A percentile compares a stretch with the other conserved stretches of the same genome.
These are phyloP conservation scores for Lampris incognitus DNA, from an alignment of 2,113 vertebrate genomes.

Conservation along the genomic window DNA sequence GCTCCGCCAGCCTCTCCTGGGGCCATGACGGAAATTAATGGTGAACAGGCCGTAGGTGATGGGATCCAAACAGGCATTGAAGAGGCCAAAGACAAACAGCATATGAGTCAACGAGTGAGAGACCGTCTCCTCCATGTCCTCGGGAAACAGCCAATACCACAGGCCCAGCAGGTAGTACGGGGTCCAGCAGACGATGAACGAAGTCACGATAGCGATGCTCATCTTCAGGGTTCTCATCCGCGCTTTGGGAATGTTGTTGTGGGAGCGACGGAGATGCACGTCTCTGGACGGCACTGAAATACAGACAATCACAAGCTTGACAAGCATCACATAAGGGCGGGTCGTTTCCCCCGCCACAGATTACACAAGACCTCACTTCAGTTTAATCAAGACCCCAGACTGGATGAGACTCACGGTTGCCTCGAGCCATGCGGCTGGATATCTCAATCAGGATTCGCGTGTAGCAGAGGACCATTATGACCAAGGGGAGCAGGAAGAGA, in stretches of 20 bases:
- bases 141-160: conserved; percentile 87
- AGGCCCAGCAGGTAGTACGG: conserved; percentile 86
- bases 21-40: conserved; percentile 76
- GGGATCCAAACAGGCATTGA: conserved; percentile 83
- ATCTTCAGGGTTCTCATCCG: conserved; percentile 86
- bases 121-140: conserved; percentile 82
- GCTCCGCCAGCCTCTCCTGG: conserved; percentile 65
- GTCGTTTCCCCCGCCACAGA: background rate
- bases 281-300: conserved; percentile 79
- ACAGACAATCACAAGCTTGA: conserved; percentile 2
- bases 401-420: conserved; percentile 70
- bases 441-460: conserved; percentile 85
- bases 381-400: background rate
- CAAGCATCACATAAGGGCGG: too few relatives aligned
- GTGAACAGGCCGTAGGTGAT: conserved; percentile 85
- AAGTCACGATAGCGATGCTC: conserved; percentile 85
- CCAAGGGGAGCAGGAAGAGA: conserved; percentile 85
- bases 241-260: conserved; percentile 87
- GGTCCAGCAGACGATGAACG: conserved; percentile 87
- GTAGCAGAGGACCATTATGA: conserved; percentile 87
- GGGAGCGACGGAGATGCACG: conserved; percentile 82
- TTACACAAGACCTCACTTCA: background rate
- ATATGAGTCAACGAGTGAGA: conserved; percentile 85
- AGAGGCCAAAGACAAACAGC: conserved; percentile 86
- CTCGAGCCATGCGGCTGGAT: conserved; percentile 81